Percentiles rank a stretch among this genome's conserved stretches.
These are phyloP conservation scores for Rhynchonema sp. DNA, from an alignment of 2,888 invertebrate species.

Conservation along the genomic window DNA sequence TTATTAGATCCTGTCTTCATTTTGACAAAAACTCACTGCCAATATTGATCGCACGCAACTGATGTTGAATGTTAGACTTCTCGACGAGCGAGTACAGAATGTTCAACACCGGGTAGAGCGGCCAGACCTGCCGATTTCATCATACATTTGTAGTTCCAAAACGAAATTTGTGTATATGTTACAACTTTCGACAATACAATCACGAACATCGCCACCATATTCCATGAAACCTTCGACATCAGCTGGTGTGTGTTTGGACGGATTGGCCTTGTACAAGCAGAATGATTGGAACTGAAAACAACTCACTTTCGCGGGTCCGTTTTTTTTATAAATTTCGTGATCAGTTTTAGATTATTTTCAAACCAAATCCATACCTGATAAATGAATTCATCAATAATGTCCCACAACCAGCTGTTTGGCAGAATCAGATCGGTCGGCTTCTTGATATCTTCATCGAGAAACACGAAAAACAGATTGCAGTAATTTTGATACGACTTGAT, in stretches of 20 bases:
- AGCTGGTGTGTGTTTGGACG: slow-evolving; percentile 53
- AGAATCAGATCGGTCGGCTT: slow-evolving; percentile 30
- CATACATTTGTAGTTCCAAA: not conserved
- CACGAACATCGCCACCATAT: not conserved
- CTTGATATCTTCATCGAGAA: slow-evolving; percentile 41
- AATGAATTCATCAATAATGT: slow-evolving; percentile 95
- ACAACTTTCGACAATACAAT: no score
- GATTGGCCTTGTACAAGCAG: slow-evolving; percentile 57
- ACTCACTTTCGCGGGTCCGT: not conserved
- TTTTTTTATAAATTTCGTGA: no score
- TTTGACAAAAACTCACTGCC: not conserved
- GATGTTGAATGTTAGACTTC: slow-evolving; percentile 90
- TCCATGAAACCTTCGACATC: slow-evolving; percentile 40
- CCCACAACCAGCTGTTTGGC: slow-evolving; percentile 98
- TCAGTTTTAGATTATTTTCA: no score
- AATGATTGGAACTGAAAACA: slow-evolving; percentile 39
- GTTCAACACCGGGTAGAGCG: slow-evolving; percentile 87
- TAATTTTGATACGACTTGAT: slow-evolving; percentile 93
- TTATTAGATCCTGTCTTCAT: not conserved
- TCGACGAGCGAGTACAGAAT: slow-evolving; percentile 91
- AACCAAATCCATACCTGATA: slow-evolving; percentile 65
- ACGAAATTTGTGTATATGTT: not conserved
- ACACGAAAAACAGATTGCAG: slow-evolving; percentile 88
- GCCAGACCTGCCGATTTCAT: slow-evolving; percentile 49
- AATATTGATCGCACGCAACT: slow-evolving; percentile 56